Evolutionary conservation across 2,888 invertebrate genomes (phyloP).

Genomic region (Nymphalis urticae): DNA sequence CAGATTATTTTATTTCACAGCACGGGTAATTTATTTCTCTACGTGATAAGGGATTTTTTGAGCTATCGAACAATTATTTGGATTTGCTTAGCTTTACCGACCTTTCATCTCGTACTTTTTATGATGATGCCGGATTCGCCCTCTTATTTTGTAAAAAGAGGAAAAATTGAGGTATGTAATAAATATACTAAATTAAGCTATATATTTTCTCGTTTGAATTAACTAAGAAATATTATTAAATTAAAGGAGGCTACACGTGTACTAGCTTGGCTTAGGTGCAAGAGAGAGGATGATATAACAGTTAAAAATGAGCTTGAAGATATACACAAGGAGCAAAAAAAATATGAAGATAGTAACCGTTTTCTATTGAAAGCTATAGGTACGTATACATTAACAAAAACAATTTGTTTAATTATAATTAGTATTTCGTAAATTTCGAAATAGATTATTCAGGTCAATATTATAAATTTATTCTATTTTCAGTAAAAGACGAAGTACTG

Average conservation of each 20-base stretch:
- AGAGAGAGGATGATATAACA: constrained; percentile 51
- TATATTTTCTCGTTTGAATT: no score
- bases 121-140: constrained; percentile 84
- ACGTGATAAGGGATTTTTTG: constrained; percentile 72
- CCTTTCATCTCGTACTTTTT: constrained; percentile 71
- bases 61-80: constrained; percentile 76
- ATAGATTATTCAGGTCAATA: neutral
- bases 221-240: neutral
- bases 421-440: neutral
- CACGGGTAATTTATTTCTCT: constrained; percentile 74
- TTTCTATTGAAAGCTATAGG: constrained; percentile 63
- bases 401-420: neutral
- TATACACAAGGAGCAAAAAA: constrained; percentile 60
- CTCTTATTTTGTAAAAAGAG: constrained; percentile 68
- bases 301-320: constrained; percentile 56
- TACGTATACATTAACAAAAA: constrained; percentile 45
- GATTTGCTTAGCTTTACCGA: constrained; percentile 72
- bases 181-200: neutral
- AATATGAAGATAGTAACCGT: constrained; percentile 58
- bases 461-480: constrained; percentile 32
- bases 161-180: constrained; percentile 62
- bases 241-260: constrained; percentile 60
- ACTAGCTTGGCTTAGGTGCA: constrained; percentile 70
- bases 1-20: constrained; percentile 71
- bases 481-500: constrained; percentile 66